Evolutionary conservation across 2,113 vertebrate species (phyloP), one percentile per base, ranked within the genome.

Genomic region (Bagarius yarrelli): DNA sequence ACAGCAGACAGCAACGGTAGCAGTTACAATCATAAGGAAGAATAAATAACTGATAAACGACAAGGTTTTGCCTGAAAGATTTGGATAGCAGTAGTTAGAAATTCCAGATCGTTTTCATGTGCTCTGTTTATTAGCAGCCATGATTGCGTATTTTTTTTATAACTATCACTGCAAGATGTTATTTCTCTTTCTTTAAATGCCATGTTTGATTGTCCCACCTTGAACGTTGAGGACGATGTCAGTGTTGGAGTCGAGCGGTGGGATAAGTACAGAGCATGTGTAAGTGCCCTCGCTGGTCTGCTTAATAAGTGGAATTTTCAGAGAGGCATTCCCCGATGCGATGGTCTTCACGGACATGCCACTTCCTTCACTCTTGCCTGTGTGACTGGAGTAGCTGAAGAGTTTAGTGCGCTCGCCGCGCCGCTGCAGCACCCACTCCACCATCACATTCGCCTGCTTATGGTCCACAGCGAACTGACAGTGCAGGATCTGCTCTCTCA

Each of bases 401-500:
- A 94, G 81, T 53, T 6, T 84, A 0, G 0, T 72, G 18, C 75
- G 88, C 15, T 90, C 90, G 2, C 92, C 90, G 0, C 79, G 87
- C 2, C 47, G 50, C 4, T 87, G 89, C 16, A 75, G 8, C 0
- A 71, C n/a, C 94, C 94, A 92, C 69, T 86, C 88, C 57, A 91
- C 63, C 0, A 69, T 83, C 30, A 88, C 0, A 4, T 87, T 81
- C 0, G 90, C 78, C 1, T 2, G 80, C 50, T 83, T 88, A 84
- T 91, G 94, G 74, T 92, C 91, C 0, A 93, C 13, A 2, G 81
- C 71, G 73, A 93, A 94, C 85, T 91, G 89, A 59, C 94, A 94
- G 83, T 91, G 86, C 69, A 94, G 88, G 5, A 85, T 86, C 19
- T 84, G 87, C 2, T 89, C 81, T 18, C 77, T 82, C 25, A 82